Evolutionary conservation across 2,888 invertebrate genomes (phyloP), one percentile per base, ranked within the genome.

Genomic region (Drosophila colorata): DNA sequence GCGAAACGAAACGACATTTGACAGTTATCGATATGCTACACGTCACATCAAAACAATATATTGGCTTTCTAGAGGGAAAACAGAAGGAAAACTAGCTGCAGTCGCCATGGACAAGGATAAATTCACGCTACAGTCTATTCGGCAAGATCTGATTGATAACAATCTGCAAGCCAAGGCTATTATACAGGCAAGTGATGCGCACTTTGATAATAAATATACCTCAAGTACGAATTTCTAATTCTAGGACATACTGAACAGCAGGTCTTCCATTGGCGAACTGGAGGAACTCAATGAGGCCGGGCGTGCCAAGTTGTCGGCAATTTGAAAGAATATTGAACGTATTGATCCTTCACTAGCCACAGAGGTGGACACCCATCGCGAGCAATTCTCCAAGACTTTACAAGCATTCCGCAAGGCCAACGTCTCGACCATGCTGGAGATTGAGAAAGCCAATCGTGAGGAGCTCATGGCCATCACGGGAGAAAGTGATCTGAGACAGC

Each of bases 131-230:
- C 82, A 91, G 53, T 87, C 91, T 23, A 90, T 95, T 69, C 93
- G 94, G 35, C 95, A 96, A 92, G 95, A 95, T 90, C 94, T 97
- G 76, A 95, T 96, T 6, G 96, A 96, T 91, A 94, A 95, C 88
- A 96, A 96, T 93, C 94, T 98, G 76, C 95, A 96, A 93, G 94
- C 97, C 14, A 97, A 96, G 91, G 97, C 97, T 38, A 93, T 96
- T 53, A 96, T 97, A 83, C 97, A 96, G 93, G 96, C 96, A 92
- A 65, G 41, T 16, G 8, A 11, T 44, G 9, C 4, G 2, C 13
- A 11, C 6, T 7, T n/a, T 2, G 28, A 13, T 7, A 37, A 6
- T 0, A 6, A 2, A 4, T 20, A 31, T 14, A n/a, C 9, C 1
- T 25, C 2, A n/a, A 6, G 7, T 8, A 49, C 11, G 13, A n/a